Evolutionary conservation across 1,140 invertebrate species (phyloP), one percentile per base, ranked within the genome.

Genomic region (Trichomalopsis sarcophagae): DNA sequence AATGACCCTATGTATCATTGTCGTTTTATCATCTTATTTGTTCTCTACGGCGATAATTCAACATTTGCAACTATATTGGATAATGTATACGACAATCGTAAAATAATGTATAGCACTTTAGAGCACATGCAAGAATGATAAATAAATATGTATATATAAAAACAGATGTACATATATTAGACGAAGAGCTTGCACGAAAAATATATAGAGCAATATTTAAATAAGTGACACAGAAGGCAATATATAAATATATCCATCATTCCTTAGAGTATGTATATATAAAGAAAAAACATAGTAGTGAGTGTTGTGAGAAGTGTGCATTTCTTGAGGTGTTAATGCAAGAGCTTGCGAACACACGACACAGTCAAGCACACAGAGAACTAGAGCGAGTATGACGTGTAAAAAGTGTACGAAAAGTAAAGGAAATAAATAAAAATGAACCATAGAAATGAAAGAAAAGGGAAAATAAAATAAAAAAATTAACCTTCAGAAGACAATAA

Each of bases 121-220:
- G 44, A 73, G 68, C 50, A 79, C 85, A 86, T 86, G 85, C 85
- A 86, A 86, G 69, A 75, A 79, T 85, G 33, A 82, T 80, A 86
- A 75, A 33, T 68, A 50, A 83, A 75, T 47, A 84, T 68, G 27
- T 78, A 50, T 77, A 30, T 55, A 69, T 40, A 23, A 47, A 71
- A 27, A 81, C 33, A 77, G 30, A 74, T 44, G 50, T 76, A 69
- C 33, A 66, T 33, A 74, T 2, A 77, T 13, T 40, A 76, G 27
- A 44, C 40, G 62, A 68, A 47, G 79, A 81, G 69, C 47, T 68
- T 81, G 78, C 55, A 85, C 11, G 50, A 55, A 68, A 84, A 82
- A 36, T 50, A 76, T 73, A 50, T 55, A 81, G 80, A 81, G 80
- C 68, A 44, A 75, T 75, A 50, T 84, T 1, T 14, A 73, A 40